Evolutionary conservation across 2,113 vertebrate genomes (phyloP), one percentile per base, ranked within the genome.

Genomic region (Antechinus flavipes): DNA sequence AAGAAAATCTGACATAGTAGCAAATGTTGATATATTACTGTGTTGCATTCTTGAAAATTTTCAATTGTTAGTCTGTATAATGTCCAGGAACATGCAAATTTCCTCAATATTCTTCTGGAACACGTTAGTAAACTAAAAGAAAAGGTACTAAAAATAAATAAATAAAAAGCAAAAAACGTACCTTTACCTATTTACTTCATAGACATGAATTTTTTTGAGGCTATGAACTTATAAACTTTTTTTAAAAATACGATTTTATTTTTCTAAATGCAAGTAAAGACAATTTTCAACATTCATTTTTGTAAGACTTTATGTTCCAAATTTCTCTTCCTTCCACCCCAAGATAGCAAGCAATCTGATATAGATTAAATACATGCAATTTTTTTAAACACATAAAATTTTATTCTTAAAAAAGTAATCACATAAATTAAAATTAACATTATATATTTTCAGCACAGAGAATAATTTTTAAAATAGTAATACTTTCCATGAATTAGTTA

Each of bases 111-210:
- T 61, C 58, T 61, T 61, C 54, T 47, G 61, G 10, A 91, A 91
- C n/a, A 90, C 89, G 61, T 47, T 26, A 91, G 54, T 56, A 96
- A 95, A 68, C 0, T 93, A 90, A 97, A 90, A 92, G 95, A 89
- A 7, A 49, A 68, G 1, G 30, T 30, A 30, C 27, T 61, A 12
- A 35, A 68, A 35, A 27, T 0, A 49, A 14, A 68, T 52, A 52
- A 52, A 54, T 52, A 52, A 27, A 8, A 58, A 27, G 25, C 25
- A 27, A 27, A 58, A 11, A 27, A 56, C 2, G 0, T 52, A 52
- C 26, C 10, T 27, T 61, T 61, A 61, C 27, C 10, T 61, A 30
- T 61, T 68, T 68, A 68, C 61, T n/a, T 0, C 91, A 76, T 14
- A 91, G 92, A 84, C 90, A 91, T 4, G 95, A 90, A 56, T 89